These are phyloP conservation scores for Gavia stellata DNA, from an alignment of 2,113 vertebrate genomes.

Conservation along the genomic window DNA sequence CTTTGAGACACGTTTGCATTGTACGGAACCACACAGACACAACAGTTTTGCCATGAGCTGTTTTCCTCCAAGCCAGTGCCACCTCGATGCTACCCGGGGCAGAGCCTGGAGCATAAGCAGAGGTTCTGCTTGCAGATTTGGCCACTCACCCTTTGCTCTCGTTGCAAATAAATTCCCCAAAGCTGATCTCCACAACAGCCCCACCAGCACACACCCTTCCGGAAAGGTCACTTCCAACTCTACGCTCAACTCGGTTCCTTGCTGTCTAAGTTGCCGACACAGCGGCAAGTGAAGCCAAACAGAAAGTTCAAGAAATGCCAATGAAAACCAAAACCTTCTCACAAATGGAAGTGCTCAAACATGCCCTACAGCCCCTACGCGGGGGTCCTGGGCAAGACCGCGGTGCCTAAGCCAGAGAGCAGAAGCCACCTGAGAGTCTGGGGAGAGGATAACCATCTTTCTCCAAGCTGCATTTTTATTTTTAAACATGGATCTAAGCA, in stretches of 20 bases:
- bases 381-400: background rate
- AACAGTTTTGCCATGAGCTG: background rate
- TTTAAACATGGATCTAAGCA: background rate
- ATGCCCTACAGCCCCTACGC: fast-evolving
- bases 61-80: background rate
- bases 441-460: background rate
- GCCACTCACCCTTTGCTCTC: background rate
- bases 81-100: background rate
- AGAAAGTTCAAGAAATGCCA: background rate
- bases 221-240: background rate
- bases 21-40: background rate
- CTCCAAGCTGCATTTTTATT: background rate
- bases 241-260: fast-evolving
- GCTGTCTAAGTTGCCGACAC: background rate
- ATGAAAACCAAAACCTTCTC: background rate
- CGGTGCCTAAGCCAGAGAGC: background rate
- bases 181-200: background rate
- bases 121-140: background rate
- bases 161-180: background rate
- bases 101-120: background rate
- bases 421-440: background rate
- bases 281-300: background rate
- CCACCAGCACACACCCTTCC: background rate
- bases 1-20: background rate
- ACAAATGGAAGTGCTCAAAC: background rate